phyloP scores from a whole-genome alignment of 2,888 invertebrate species.

The Tuta absoluta region DNA sequence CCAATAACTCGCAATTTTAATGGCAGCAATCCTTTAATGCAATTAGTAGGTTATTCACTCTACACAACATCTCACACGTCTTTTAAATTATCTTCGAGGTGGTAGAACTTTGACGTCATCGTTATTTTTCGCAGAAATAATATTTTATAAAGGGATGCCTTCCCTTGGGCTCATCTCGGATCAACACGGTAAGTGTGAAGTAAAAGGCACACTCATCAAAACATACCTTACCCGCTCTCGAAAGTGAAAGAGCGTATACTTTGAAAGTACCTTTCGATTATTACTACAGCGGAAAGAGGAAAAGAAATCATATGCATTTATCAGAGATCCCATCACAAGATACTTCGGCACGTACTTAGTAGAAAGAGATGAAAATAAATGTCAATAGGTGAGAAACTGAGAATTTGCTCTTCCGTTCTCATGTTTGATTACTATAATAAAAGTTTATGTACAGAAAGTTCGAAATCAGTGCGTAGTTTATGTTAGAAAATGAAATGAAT shows the following conservation, averaged over 20 bases:
- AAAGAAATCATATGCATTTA: conserved; percentile 15
- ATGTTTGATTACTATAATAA: conserved; percentile 2
- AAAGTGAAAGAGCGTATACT: conserved; percentile 20
- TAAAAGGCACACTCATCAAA: conserved; percentile 16
- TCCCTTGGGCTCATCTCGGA: neutral
- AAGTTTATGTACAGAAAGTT: neutral
- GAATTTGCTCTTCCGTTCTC: conserved; percentile 4
- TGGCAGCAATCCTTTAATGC: too few relatives aligned
- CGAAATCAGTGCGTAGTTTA: neutral
- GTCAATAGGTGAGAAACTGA: conserved; percentile 10
- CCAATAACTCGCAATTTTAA: too few relatives aligned
- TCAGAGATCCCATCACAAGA: conserved; percentile 9
- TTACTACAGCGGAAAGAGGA: conserved; percentile 23
- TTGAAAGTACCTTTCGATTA: conserved; percentile 25
- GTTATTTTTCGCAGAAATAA: neutral
- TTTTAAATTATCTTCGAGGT: too few relatives aligned
- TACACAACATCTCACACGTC: too few relatives aligned
- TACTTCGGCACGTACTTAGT: neutral
- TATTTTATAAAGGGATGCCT: neutral
- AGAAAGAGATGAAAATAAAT: neutral
- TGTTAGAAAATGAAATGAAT: neutral
- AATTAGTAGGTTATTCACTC: too few relatives aligned
- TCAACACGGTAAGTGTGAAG: neutral
- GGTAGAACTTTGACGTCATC: too few relatives aligned
- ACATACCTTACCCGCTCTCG: conserved; percentile 9